These are phyloP conservation scores for Anguilla japonica DNA, from an alignment of 2,113 vertebrate genomes.

Conservation along the genomic window DNA sequence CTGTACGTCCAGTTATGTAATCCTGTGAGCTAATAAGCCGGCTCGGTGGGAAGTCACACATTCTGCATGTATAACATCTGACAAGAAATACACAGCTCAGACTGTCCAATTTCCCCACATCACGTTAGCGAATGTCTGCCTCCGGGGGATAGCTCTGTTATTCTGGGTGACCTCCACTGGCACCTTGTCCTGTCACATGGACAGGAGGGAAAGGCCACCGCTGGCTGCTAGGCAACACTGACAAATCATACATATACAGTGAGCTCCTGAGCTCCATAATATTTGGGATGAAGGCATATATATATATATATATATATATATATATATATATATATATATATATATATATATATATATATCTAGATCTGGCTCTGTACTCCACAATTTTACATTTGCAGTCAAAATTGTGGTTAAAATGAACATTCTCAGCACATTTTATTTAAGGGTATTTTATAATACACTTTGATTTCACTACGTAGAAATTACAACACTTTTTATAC, in stretches of 20 bases:
- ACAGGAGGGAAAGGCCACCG: not conserved
- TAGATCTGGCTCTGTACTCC: too few relatives aligned
- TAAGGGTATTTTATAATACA: too few relatives aligned
- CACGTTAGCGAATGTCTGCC: not conserved
- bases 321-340: too few relatives aligned
- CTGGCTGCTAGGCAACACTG: not conserved
- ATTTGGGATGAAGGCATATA: too few relatives aligned
- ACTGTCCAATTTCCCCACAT: constrained; percentile 13
- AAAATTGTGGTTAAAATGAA: too few relatives aligned
- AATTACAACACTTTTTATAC: too few relatives aligned
- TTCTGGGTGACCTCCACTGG: constrained; percentile 17
- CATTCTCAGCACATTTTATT: too few relatives aligned
- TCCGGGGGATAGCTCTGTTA: not conserved
- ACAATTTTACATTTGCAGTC: too few relatives aligned
- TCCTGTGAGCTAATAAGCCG: not conserved
- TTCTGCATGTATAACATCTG: not conserved
- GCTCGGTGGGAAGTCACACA: not conserved
- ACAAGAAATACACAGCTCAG: not conserved
- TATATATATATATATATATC: too few relatives aligned
- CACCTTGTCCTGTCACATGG: not conserved
- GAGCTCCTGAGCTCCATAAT: too few relatives aligned
- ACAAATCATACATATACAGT: not conserved
- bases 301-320: too few relatives aligned
- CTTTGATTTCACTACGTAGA: too few relatives aligned
- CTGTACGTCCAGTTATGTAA: constrained; percentile 4